Evolutionary conservation across 1,140 invertebrate genomes (phyloP), one percentile per base, ranked within the genome.

Genomic region (Eueides isabella): DNA sequence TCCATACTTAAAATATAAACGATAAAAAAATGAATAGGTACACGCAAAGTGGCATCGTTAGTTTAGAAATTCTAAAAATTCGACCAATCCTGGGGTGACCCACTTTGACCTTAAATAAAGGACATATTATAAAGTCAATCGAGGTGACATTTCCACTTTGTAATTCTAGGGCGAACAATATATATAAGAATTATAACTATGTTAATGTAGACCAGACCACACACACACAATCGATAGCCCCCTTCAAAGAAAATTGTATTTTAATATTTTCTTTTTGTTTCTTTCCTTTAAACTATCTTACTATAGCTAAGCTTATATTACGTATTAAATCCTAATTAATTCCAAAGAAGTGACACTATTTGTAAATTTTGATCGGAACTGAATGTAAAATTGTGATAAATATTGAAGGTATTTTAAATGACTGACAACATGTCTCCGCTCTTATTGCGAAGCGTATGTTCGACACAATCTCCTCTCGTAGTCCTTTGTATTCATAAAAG

Each of bases 401-500:
- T 70, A 70, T 41, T 62, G 68, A 41, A 62, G 61, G 33, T 28
- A 35, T 65, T 30, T 65, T 0, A 33, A 41, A 16, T 61, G 31
- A 61, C 38, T 61, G n/a, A 38, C n/a, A 63, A 33, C 23, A n/a
- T 55, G 62, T 28, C 61, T 62, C 69, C 19, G 9, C 70, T 31
- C 23, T 64, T 72, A 65, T 72, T 48, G 68, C 62, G 38, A 29
- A 67, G 70, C 41, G 72, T 62, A 71, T 68, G 73, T 71, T 44
- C 70, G 35, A 68, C 61, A 70, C 48, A 74, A 61, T 72, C 77
- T 63, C 76, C 74, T 78, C 78, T 80, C 75, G 70, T 71, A 80
- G 74, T 80, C 78, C 80, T 89, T 87, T 86, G 85, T 87, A 81
- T 82, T 78, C 84, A 75, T 79, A 79, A 83, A 86, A 83, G 85